These are phyloP conservation scores for Silurus meridionalis DNA, from an alignment of 2,113 vertebrate species.

Conservation along the genomic window DNA sequence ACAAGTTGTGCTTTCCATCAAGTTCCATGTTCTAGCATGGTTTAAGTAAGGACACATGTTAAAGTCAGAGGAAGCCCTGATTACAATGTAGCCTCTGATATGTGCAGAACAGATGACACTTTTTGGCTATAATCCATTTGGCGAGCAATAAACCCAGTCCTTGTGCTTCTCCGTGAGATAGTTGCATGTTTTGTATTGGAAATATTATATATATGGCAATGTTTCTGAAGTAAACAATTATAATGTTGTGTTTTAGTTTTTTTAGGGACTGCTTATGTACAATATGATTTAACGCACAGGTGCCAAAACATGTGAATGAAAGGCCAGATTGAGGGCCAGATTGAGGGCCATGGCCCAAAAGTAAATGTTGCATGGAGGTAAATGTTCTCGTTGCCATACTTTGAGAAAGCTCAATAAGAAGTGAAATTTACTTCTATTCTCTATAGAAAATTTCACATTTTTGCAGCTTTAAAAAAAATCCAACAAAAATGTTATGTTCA, in stretches of 20 bases:
- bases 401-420: no score
- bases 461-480: no score
- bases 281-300: background rate
- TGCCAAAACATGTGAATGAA: no score
- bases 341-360: no score
- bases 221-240: background rate
- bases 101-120: slow-evolving; percentile 49
- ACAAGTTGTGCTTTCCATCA: slow-evolving; percentile 36
- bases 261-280: background rate
- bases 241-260: background rate
- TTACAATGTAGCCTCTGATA: slow-evolving; percentile 48
- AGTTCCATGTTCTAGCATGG: background rate
- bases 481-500: no score
- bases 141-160: slow-evolving; percentile 18
- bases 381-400: no score
- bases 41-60: slow-evolving; percentile 36
- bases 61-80: slow-evolving; percentile 27
- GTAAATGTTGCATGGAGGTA: no score
- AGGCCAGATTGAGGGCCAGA: no score
- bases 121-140: slow-evolving; percentile 45
- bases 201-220: background rate
- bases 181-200: background rate
- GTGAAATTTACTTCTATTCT: no score
- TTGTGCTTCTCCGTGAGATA: background rate
- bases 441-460: no score